A percentile compares a stretch with the other conserved stretches of the same genome.
These are phyloP conservation scores for Hypolimnas misippus DNA, from an alignment of 2,888 invertebrate genomes.

Conservation along the genomic window DNA sequence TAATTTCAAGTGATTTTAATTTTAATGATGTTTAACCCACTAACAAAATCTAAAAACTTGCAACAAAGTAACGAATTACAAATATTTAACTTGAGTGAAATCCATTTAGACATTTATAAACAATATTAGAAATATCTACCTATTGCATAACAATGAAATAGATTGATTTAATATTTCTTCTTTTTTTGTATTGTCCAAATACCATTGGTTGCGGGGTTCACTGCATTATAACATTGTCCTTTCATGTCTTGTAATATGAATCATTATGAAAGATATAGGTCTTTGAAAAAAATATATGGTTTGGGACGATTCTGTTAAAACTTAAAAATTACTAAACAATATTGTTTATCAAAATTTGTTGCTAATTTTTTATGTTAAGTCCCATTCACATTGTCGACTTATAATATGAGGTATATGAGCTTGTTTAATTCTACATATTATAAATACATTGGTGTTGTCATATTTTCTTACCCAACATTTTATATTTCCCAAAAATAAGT, in stretches of 20 bases:
- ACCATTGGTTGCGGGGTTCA: conserved; percentile 5
- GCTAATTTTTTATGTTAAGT: conserved; percentile 23
- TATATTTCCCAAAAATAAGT: conserved; percentile 45
- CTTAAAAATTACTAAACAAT: background rate
- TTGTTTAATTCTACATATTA: conserved; percentile 38
- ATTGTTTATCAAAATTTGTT: background rate
- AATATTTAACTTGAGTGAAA: conserved; percentile 4
- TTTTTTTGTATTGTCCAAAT: background rate
- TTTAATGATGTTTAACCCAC: conserved; percentile 46
- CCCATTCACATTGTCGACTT: conserved; percentile 1
- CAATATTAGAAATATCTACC: background rate
- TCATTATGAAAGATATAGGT: background rate
- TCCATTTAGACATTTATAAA: background rate
- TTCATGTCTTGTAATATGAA: background rate
- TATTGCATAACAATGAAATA: conserved; percentile 3
- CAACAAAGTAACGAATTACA: conserved; percentile 31
- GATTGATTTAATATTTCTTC: background rate
- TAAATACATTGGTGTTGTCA: conserved; percentile 36
- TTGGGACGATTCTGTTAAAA: background rate
- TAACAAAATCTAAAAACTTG: conserved; percentile 41
- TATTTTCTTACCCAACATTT: conserved; percentile 36
- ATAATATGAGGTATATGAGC: conserved; percentile 35
- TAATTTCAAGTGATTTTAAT: conserved; percentile 30
- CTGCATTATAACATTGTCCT: background rate
- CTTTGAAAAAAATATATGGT: background rate